These are phyloP conservation scores for Pasiphila rectangulata DNA, from an alignment of 2,888 invertebrate species.

Conservation along the genomic window DNA sequence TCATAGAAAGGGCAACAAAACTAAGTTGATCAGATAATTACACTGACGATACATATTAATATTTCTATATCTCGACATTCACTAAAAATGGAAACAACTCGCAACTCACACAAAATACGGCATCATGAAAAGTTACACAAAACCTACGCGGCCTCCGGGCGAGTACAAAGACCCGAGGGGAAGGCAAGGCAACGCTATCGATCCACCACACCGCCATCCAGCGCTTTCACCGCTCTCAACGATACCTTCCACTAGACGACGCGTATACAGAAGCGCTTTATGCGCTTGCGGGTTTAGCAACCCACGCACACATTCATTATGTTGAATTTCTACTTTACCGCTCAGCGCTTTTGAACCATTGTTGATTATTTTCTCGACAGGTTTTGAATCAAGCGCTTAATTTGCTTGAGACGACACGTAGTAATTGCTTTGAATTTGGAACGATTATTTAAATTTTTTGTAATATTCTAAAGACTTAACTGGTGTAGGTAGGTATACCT, in stretches of 20 bases:
- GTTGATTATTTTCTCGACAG: neutral
- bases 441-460: no score
- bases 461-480: no score
- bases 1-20: no score
- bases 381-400: slow-evolving; percentile 6
- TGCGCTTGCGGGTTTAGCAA: neutral
- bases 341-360: slow-evolving; percentile 8
- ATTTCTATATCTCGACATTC: no score
- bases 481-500: no score
- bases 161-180: slow-evolving; percentile 61
- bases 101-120: slow-evolving; percentile 5
- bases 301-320: slow-evolving; percentile 2
- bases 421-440: neutral
- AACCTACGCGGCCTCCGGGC: slow-evolving; percentile 14
- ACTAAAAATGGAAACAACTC: neutral
- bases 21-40: no score
- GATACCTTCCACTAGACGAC: neutral
- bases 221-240: slow-evolving; percentile 44
- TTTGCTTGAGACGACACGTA: no score
- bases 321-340: neutral
- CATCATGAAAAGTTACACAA: slow-evolving; percentile 12
- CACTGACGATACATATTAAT: no score
- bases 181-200: slow-evolving; percentile 48
- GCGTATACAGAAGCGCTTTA: neutral
- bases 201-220: slow-evolving; percentile 26